A percentile compares a stretch with the other conserved stretches of the same genome.
Evolutionary conservation across 2,797 vertebrate species (phyloP).

Genomic region (Trematomus bernacchii): DNA sequence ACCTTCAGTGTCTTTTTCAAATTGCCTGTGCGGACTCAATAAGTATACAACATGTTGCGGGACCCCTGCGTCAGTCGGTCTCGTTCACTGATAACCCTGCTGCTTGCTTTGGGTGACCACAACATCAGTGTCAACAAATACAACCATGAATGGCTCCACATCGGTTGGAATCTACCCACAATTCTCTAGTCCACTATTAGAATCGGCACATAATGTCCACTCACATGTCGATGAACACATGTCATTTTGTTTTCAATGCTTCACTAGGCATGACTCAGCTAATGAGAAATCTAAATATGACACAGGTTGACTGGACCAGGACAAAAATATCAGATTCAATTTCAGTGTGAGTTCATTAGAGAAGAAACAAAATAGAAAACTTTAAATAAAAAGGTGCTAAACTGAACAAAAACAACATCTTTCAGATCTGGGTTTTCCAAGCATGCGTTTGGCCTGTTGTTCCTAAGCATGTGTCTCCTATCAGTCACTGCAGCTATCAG

Average conservation of each 20-base stretch:
- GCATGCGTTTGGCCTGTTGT: conserved; percentile 12
- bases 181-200: neutral
- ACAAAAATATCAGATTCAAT: neutral
- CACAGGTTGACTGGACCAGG: neutral
- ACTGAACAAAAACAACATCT: too few species aligned
- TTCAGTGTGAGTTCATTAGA: neutral
- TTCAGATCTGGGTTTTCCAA: conserved; percentile 27
- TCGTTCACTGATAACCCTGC: conserved; percentile 81
- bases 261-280: conserved; percentile 32
- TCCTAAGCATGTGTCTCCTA: conserved; percentile 24
- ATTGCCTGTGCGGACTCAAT: conserved; percentile 65
- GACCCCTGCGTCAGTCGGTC: conserved; percentile 79
- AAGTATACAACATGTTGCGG: conserved; percentile 60
- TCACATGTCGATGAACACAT: conserved; percentile 7
- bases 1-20: conserved; percentile 58
- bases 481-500: conserved; percentile 74
- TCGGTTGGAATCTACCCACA: conserved; percentile 43
- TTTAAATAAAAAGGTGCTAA: too few species aligned
- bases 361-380: too few species aligned
- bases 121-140: conserved; percentile 79
- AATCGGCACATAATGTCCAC: conserved; percentile 28
- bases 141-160: conserved; percentile 60
- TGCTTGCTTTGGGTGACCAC: conserved; percentile 74
- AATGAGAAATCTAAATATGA: conserved; percentile 15
- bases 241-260: conserved; percentile 27